Evolutionary conservation across 2,888 invertebrate genomes (phyloP), one percentile per base, ranked within the genome.

Genomic region (Dromius quadrimaculatus): DNA sequence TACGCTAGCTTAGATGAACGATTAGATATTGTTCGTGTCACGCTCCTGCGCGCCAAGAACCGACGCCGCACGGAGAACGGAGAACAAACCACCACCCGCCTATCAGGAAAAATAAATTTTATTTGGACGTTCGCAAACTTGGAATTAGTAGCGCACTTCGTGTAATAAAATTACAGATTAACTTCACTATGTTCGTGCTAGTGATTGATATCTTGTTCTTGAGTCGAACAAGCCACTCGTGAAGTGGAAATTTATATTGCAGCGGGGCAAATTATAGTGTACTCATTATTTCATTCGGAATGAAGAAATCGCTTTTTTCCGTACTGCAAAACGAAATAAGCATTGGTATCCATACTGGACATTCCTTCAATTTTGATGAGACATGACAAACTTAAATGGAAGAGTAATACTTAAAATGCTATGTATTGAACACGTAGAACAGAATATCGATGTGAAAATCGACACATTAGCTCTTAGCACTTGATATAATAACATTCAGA

Each of bases 11-110:
- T 22, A 47, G 65, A 65, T 65, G 32, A 8, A 11, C 36, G 65
- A 65, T 65, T 65, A 65, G 65, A 65, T 65, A 65, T 65, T 65
- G 65, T 65, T 34, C 47, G 50, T 65, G 64, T 65, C 65, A 65
- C 65, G 65, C 65, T 43, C 9, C 22, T 47, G 47, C 22, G 47
- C 47, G 32, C 57, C 15, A n/a, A n/a, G n/a, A 8, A 2, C 43
- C 57, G 19, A 13, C 13, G 57, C 57, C 13, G 57, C 34, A 57
- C 17, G 57, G 57, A 57, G 34, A 57, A 57, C 57, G 57, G 63
- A 50, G 47, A 65, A 65, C 65, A 65, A 65, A 65, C 50, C 57
- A 23, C 57, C 59, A 20, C 59, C 32, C 65, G 32, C 34, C 36
- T 65, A 65, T 65, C 65, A 50, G 47, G 65, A 22, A 50, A 65